phyloP scores from a whole-genome alignment of 2,797 vertebrate genomes.

The Takifugu ocellatus region DNA sequence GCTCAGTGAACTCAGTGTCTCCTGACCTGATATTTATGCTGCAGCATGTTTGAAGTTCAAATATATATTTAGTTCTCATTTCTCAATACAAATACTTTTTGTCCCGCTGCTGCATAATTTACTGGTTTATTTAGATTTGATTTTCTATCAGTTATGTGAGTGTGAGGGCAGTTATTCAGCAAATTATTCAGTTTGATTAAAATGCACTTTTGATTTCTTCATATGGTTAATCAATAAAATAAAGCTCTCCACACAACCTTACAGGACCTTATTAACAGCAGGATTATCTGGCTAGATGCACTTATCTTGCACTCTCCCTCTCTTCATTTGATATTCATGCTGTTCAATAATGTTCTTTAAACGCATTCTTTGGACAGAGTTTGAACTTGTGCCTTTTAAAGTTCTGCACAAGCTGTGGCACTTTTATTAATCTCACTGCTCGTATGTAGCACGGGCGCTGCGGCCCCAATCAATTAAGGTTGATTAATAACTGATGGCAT shows the following conservation, averaged over 20 bases:
- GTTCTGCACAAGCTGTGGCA: background rate
- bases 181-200: constrained; percentile 28
- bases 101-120: too few relatives aligned
- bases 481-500: constrained; percentile 9
- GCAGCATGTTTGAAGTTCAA: too few relatives aligned
- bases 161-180: constrained; percentile 11
- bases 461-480: constrained; percentile 8
- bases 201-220: constrained; percentile 26
- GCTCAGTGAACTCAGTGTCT: too few relatives aligned
- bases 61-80: too few relatives aligned
- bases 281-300: constrained; percentile 25
- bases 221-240: constrained; percentile 26
- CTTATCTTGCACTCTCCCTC: constrained; percentile 11
- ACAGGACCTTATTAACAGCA: constrained; percentile 13
- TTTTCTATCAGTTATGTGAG: constrained; percentile 13
- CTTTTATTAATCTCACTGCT: constrained; percentile 4
- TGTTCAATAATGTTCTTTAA: constrained; percentile 24
- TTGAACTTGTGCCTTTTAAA: constrained; percentile 6
- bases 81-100: too few relatives aligned
- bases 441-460: constrained; percentile 12
- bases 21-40: too few relatives aligned
- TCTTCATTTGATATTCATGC: constrained; percentile 15
- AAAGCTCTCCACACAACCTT: constrained; percentile 15
- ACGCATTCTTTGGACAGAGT: constrained; percentile 1
- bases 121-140: too few relatives aligned